These are phyloP conservation scores for Nymphalis io DNA, from an alignment of 1,140 invertebrate genomes.

Conservation along the genomic window DNA sequence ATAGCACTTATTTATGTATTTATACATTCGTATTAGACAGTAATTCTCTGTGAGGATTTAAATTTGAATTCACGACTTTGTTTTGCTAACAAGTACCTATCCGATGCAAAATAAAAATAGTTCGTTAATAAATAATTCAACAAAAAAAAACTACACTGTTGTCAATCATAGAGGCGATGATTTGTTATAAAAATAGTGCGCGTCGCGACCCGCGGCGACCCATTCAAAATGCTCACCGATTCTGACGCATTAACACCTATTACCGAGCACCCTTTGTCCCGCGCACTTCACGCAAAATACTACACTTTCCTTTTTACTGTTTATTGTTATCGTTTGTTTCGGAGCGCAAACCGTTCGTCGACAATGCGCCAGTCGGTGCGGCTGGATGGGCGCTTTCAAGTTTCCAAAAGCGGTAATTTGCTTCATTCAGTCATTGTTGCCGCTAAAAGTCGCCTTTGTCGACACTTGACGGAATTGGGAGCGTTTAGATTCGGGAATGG, in stretches of 20 bases:
- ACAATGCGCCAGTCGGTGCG: constrained; percentile 68
- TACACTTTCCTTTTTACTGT: constrained; percentile 78
- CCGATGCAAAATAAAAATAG: constrained; percentile 44
- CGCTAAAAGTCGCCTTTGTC: constrained; percentile 75
- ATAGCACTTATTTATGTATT: too few species aligned
- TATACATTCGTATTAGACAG: too few species aligned
- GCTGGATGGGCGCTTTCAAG: constrained; percentile 71
- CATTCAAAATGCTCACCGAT: constrained; percentile 66
- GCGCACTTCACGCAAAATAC: constrained; percentile 70
- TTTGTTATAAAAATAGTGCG: constrained; percentile 72
- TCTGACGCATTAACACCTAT: constrained; percentile 75
- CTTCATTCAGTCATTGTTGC: constrained; percentile 75
- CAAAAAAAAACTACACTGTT: constrained; percentile 52
- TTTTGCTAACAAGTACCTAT: too few species aligned
- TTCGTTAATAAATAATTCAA: constrained; percentile 49
- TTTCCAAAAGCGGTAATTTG: constrained; percentile 77
- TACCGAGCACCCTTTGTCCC: constrained; percentile 61
- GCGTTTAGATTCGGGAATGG: constrained; percentile 74
- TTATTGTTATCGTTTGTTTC: constrained; percentile 78
- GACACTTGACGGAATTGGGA: constrained; percentile 73
- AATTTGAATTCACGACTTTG: too few species aligned
- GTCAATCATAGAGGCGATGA: constrained; percentile 65
- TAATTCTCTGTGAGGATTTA: too few species aligned
- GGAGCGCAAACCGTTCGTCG: constrained; percentile 69
- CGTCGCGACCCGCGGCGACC: constrained; percentile 46